Conservation (phyloP, 2,113 vertebrate genomes). For the Willisornis vidua region DNA sequence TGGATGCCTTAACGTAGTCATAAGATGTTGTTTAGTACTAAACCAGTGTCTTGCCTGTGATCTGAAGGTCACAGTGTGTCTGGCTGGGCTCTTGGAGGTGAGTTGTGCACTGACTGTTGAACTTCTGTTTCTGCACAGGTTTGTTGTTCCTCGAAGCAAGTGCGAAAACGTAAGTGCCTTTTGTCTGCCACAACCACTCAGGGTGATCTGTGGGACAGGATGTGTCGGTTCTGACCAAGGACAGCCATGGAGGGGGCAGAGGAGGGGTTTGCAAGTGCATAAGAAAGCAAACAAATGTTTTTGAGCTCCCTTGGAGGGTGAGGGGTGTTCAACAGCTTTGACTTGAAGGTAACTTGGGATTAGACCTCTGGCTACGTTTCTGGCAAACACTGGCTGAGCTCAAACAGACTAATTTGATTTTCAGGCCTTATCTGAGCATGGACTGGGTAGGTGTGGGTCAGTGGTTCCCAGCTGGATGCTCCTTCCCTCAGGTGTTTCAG, state of each 20-base stretch:
- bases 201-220: not conserved
- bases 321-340: not conserved
- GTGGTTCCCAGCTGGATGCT: rapidly evolving
- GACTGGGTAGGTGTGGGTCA: not conserved
- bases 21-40: not conserved
- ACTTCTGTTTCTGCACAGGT: slow-evolving; percentile 80
- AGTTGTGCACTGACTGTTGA: slow-evolving; percentile 38
- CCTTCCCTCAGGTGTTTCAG: rapidly evolving
- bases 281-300: not conserved
- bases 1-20: not conserved
- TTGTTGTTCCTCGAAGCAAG: slow-evolving; percentile 97
- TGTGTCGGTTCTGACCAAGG: not conserved
- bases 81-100: not conserved
- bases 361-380: not conserved
- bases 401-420: not conserved
- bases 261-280: not conserved
- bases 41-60: not conserved
- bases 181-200: not conserved
- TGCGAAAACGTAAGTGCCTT: slow-evolving; percentile 93
- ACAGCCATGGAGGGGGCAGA: not conserved
- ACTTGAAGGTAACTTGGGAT: not conserved
- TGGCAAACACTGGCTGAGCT: not conserved
- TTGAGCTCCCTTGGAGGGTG: not conserved
- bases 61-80: not conserved
- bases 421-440: not conserved